These are phyloP conservation scores for Stigmatopora argus DNA, from an alignment of 2,113 vertebrate species.

Conservation along the genomic window DNA sequence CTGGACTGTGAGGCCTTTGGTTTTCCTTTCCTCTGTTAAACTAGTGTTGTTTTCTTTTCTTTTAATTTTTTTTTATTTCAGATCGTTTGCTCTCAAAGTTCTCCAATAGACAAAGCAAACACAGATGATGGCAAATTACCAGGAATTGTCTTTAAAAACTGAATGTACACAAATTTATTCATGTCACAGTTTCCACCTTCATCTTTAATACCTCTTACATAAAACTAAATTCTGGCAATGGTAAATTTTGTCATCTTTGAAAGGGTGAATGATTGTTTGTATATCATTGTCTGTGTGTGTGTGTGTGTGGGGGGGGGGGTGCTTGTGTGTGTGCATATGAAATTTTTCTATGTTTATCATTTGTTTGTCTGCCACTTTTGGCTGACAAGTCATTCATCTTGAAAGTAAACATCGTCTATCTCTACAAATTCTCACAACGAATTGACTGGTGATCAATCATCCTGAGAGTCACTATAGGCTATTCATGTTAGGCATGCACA, in stretches of 20 bases:
- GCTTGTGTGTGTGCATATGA: conserved; percentile 7
- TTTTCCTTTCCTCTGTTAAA: conserved; percentile 44
- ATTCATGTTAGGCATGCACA: conserved; percentile 35
- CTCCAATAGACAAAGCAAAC: conserved; percentile 30
- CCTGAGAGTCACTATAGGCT: conserved; percentile 44
- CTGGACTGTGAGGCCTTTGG: conserved; percentile 52
- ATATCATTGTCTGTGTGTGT: conserved; percentile 2
- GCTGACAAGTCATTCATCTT: conserved; percentile 58
- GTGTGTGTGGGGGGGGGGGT: not conserved
- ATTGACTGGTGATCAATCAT: conserved; percentile 61
- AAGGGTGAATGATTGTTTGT: conserved; percentile 17
- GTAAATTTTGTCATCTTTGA: conserved; percentile 31
- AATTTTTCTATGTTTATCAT: conserved; percentile 8
- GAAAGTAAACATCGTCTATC: conserved; percentile 54
- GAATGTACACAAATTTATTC: conserved; percentile 6
- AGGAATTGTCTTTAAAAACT: conserved; percentile 49
- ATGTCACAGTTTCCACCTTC: not conserved
- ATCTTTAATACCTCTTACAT: not conserved
- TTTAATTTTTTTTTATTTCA: conserved; percentile 28
- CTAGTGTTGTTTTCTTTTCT: conserved; percentile 38
- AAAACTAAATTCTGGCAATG: conserved; percentile 28
- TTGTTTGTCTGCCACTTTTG: conserved; percentile 45
- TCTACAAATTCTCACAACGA: conserved; percentile 50
- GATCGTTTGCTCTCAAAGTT: conserved; percentile 6
- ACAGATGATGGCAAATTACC: conserved; percentile 71